Evolutionary conservation across 2,113 vertebrate species (phyloP).

Genomic region (Oenanthe oenanthe): DNA sequence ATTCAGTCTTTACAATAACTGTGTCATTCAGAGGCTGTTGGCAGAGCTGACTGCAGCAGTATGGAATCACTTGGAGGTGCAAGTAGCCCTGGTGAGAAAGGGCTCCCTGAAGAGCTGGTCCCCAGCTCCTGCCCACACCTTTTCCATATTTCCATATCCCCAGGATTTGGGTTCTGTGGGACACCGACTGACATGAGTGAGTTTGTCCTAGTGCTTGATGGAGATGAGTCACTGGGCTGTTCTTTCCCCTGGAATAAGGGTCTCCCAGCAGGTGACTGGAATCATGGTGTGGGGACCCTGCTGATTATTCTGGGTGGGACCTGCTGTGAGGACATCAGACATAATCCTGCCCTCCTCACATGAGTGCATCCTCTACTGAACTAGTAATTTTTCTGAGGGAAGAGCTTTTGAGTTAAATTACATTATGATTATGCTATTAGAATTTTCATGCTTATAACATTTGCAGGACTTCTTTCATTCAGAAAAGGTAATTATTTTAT

Average conservation of each 20-base stretch:
- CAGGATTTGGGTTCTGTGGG: neutral
- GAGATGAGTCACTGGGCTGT: neutral
- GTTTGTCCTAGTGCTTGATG: neutral
- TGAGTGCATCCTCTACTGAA: fast-evolving
- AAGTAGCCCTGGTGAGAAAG: neutral
- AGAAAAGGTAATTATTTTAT: neutral
- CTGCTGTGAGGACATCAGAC: neutral
- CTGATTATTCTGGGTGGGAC: neutral
- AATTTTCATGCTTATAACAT: neutral
- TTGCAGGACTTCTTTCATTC: neutral
- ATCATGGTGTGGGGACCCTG: neutral
- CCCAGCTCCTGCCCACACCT: no score
- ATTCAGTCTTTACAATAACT: neutral
- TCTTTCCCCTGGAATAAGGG: neutral
- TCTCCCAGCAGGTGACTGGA: fast-evolving
- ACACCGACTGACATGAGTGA: fast-evolving
- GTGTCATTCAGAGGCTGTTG: fast-evolving
- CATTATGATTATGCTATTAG: neutral
- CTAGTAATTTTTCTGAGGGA: neutral
- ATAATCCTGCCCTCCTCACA: neutral
- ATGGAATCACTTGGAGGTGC: neutral
- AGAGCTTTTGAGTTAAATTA: neutral
- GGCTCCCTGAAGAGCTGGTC: neutral
- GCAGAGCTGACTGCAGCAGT: neutral
- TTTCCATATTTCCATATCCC: neutral